Evolutionary conservation across 2,797 vertebrate species (phyloP).

Genomic region (Acrocephalus scirpaceus): DNA sequence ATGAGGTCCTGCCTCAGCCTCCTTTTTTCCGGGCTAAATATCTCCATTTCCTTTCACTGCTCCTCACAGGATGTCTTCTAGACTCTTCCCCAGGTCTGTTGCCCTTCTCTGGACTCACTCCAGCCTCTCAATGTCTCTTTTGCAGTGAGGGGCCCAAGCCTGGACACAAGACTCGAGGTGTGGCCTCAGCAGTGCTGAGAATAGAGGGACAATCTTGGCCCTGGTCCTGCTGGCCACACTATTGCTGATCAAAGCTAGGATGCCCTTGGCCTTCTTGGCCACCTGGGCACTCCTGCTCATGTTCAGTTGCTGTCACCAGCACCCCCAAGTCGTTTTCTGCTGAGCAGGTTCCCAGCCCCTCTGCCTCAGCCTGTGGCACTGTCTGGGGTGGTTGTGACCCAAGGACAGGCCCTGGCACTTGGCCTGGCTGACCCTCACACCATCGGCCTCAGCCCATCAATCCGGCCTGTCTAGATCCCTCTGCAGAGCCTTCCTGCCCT

Average conservation of each 20-base stretch:
- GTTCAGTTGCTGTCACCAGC: not conserved
- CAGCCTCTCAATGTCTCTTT: not conserved
- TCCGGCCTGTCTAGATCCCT: not conserved
- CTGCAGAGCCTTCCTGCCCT: not conserved
- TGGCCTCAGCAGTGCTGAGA: no score
- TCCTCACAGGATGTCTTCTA: not conserved
- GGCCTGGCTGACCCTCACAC: not conserved
- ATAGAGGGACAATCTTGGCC: accelerated
- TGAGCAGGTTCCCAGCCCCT: not conserved
- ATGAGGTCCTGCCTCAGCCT: not conserved
- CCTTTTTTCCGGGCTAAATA: not conserved
- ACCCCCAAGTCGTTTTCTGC: not conserved
- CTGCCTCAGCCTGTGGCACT: not conserved
- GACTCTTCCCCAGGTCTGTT: not conserved
- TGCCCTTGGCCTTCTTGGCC: not conserved
- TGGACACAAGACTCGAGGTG: accelerated
- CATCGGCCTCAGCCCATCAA: accelerated
- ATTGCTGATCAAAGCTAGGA: not conserved
- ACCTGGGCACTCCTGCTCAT: not conserved
- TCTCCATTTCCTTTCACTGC: not conserved
- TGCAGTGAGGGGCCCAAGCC: not conserved
- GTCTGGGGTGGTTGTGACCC: not conserved
- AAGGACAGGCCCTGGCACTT: accelerated
- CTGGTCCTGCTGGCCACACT: not conserved
- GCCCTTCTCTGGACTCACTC: accelerated